Base-by-base conservation (phyloP, 2,113 vertebrate species). In the Synodontis membranacea region DNA sequence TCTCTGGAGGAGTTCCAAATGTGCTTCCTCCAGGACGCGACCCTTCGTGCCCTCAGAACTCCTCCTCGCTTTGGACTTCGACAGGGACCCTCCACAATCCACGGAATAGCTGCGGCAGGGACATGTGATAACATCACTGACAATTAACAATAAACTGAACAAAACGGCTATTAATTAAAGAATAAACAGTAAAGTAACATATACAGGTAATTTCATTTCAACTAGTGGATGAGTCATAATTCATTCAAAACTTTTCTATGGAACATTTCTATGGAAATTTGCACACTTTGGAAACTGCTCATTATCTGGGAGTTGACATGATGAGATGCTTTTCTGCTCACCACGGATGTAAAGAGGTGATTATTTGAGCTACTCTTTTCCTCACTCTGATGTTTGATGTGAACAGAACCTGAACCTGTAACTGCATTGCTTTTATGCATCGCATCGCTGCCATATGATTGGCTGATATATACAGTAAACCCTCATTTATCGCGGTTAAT, bases 21-120 rank as follows among this genome's bases (percentile, higher is more conserved):
- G 89, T 9, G 76, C 37, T 0, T 95, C 93, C 1, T 95, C 93
- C 86, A 95, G 82, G 80, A 88, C 95, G 48, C 75, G 89, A 3
- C 87, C 88, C 48, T 28, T 90, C 78, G 82, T 92, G 12, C 87
- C 72, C 5, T 91, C 90, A 75, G 58, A 21, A 56, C 87, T 88
- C 80, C 64, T 91, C 0, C 37, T 70, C 1, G 50, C 83, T 86
- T 88, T 91, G 89, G 70, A 11, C 80, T 88, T 90, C 19, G 34
- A 89, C 58, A 42, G 54, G 82, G 86, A 44, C 60, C 82, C 54
- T 6, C 48, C 88, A 39, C 34, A 37, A 23, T 93, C 91, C 74
- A 56, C 0, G 9, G 25, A 50, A 54, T 66, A 86, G 50, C 89
- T 89, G 34, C 42, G 39, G 28, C 46, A 81, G 46, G 17, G 15